phyloP scores from a whole-genome alignment of 2,113 vertebrate species.

The Lycocorax pyrrhopterus region DNA sequence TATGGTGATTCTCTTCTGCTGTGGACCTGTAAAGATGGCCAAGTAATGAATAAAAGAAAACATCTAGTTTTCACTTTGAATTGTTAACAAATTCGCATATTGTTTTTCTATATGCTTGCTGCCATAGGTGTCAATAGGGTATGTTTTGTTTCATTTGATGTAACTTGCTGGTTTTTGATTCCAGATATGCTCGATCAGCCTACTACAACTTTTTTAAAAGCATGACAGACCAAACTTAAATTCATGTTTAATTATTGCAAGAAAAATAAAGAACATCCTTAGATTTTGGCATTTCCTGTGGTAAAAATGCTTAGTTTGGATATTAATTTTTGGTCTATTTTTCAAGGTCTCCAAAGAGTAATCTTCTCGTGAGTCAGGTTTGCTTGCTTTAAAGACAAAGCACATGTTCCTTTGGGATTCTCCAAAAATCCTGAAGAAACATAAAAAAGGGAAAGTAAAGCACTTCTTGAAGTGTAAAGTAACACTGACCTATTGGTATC shows the following conservation, averaged over 20 bases:
- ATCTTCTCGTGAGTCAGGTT: background rate
- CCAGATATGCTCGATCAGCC: background rate
- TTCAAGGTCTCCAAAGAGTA: background rate
- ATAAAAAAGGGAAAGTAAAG: background rate
- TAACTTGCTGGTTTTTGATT: background rate
- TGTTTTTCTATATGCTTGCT: background rate
- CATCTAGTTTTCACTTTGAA: background rate
- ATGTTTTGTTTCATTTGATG: background rate
- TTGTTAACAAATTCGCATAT: background rate
- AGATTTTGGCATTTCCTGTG: background rate
- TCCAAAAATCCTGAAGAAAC: background rate
- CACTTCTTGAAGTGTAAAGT: background rate
- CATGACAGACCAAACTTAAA: background rate
- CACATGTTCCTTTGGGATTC: background rate
- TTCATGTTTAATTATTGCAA: background rate
- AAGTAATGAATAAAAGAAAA: slow-evolving; percentile 10
- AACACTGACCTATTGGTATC: background rate
- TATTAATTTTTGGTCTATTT: background rate
- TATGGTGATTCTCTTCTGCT: background rate
- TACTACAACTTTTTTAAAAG: background rate
- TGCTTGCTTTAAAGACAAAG: background rate
- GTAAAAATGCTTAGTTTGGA: background rate
- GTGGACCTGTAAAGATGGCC: background rate
- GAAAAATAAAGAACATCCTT: background rate
- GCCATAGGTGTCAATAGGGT: background rate